phyloP scores from a whole-genome alignment of 2,113 vertebrate genomes.

The Podilymbus podiceps region DNA sequence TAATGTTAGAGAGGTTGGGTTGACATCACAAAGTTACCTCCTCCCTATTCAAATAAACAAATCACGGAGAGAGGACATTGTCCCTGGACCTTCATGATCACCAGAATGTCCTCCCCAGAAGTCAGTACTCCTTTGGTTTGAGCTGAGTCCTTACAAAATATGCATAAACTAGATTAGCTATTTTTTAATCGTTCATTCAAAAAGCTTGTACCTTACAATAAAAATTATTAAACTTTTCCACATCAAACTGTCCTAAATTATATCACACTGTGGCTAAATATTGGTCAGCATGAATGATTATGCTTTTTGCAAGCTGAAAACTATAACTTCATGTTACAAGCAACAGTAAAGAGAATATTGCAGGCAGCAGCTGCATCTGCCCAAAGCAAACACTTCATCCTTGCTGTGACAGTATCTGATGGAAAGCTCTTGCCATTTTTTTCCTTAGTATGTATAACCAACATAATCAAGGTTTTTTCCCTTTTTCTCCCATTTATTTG shows the following conservation, averaged over 20 bases:
- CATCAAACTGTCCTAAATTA: background rate
- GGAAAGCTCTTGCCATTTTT: background rate
- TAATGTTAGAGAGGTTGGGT: background rate
- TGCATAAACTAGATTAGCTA: background rate
- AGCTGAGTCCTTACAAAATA: background rate
- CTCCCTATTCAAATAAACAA: background rate
- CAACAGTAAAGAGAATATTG: conserved; percentile 8
- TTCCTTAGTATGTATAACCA: background rate
- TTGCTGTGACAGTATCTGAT: background rate
- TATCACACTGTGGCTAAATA: background rate
- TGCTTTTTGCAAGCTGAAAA: conserved; percentile 3
- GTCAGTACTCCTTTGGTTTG: background rate
- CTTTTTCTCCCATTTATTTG: background rate
- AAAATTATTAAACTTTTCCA: background rate
- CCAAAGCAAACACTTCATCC: background rate
- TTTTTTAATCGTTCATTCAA: background rate
- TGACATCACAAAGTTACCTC: background rate
- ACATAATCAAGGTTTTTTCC: background rate
- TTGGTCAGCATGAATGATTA: conserved; percentile 12
- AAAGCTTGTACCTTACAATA: background rate
- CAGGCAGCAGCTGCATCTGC: background rate
- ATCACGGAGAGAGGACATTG: accelerated
- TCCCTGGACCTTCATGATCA: background rate
- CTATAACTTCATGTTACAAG: background rate
- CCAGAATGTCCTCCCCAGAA: background rate